Conservation (phyloP, 2,797 vertebrate genomes). For the Sebastiscus tertius region DNA sequence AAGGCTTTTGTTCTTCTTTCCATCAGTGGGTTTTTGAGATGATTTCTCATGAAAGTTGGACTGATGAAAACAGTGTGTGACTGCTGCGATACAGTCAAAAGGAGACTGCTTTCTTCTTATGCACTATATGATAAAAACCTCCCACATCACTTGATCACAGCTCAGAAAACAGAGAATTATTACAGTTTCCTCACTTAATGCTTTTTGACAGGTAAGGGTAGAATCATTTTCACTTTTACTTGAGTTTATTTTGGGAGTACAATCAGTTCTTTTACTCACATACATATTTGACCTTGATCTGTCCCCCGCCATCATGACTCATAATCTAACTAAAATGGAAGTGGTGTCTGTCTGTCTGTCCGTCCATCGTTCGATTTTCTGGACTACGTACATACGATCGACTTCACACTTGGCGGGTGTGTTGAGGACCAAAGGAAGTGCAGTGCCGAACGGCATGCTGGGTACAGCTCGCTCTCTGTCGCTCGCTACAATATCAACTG, state of each 20-base stretch:
- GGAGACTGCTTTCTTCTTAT: not conserved
- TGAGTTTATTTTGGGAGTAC: not conserved
- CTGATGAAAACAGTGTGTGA: slow-evolving; percentile 12
- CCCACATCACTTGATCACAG: not conserved
- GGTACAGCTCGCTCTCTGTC: too few relatives aligned
- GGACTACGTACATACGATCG: too few relatives aligned
- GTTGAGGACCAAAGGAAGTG: too few relatives aligned
- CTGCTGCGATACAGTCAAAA: not conserved
- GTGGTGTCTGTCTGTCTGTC: too few relatives aligned
- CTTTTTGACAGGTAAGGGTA: not conserved
- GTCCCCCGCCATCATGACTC: not conserved
- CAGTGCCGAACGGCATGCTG: too few relatives aligned
- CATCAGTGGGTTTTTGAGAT: slow-evolving; percentile 44
- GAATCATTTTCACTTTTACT: not conserved
- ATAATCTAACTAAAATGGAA: too few relatives aligned
- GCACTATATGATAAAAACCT: not conserved
- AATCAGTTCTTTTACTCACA: not conserved
- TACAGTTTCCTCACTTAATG: not conserved
- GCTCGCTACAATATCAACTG: too few relatives aligned
- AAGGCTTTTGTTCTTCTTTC: slow-evolving; percentile 57
- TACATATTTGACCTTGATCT: not conserved
- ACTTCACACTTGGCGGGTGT: too few relatives aligned
- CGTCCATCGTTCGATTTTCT: too few relatives aligned
- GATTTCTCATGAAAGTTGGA: slow-evolving; percentile 8
- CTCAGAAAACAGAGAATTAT: not conserved